These are phyloP conservation scores for Dipodomys ordii DNA, from an alignment of 2,113 vertebrate species.

Conservation along the genomic window DNA sequence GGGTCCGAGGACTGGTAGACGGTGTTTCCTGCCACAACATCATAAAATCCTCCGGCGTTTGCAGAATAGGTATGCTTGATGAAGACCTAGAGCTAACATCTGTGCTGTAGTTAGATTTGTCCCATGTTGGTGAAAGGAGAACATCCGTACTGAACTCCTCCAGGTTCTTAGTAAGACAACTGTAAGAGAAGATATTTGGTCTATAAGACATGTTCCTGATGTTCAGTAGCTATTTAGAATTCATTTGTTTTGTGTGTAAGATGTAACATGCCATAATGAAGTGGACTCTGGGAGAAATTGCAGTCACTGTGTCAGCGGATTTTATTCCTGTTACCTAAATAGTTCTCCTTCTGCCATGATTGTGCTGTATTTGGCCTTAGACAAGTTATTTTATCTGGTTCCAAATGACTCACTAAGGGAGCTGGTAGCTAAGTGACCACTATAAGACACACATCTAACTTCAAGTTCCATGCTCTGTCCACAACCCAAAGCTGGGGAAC, in stretches of 20 bases:
- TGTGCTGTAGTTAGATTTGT: no score
- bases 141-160: conserved; percentile 82
- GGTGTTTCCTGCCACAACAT: conserved; percentile 85
- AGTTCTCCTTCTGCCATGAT: neutral
- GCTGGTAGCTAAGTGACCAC: neutral
- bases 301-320: neutral
- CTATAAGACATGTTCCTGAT: neutral
- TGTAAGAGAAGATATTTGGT: conserved; percentile 69
- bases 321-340: neutral
- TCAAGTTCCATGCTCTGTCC: neutral
- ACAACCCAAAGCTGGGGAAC: neutral
- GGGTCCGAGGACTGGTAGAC: conserved; percentile 62
- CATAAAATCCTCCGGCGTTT: conserved; percentile 82
- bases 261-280: neutral
- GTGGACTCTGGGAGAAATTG: neutral
- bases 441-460: neutral
- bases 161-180: conserved; percentile 89
- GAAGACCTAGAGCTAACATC: conserved; percentile 68
- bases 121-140: no score
- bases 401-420: neutral
- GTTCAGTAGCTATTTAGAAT: neutral
- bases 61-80: conserved; percentile 84
- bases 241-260: neutral
- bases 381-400: neutral
- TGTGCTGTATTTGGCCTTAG: neutral